These are phyloP conservation scores for Stenchaetothrips biformis DNA, from an alignment of 2,888 invertebrate genomes.

Conservation along the genomic window DNA sequence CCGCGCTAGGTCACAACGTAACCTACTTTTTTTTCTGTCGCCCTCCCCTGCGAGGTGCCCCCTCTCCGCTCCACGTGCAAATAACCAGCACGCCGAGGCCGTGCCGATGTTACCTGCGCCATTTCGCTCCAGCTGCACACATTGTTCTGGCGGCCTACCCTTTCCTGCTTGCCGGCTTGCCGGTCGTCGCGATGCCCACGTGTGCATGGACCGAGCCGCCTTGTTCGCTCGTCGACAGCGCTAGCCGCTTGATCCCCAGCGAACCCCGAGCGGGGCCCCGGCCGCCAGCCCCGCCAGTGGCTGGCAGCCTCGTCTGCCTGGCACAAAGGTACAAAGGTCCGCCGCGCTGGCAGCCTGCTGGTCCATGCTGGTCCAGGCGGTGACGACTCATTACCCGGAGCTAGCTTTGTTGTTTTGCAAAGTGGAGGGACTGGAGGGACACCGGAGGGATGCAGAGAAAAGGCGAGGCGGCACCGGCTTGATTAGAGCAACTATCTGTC, in stretches of 20 bases:
- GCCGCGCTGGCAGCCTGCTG: not conserved
- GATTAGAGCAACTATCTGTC: not conserved
- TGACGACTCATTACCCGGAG: not conserved
- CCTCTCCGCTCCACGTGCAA: not conserved
- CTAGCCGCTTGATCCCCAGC: not conserved
- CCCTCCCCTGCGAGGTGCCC: not conserved
- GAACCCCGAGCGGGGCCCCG: not conserved
- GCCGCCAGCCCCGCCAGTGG: too few species aligned
- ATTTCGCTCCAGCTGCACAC: too few species aligned
- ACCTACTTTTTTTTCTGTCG: not conserved
- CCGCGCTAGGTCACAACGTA: not conserved
- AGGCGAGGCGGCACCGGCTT: not conserved
- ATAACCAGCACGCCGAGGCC: too few species aligned
- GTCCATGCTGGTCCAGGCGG: not conserved
- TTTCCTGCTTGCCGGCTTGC: too few species aligned
- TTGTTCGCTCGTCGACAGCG: too few species aligned
- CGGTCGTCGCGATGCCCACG: too few species aligned
- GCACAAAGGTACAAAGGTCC: not conserved
- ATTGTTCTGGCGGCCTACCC: too few species aligned
- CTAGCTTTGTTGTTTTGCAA: constrained; percentile 11
- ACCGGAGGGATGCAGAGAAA: not conserved
- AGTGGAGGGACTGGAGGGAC: not conserved
- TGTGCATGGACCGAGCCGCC: too few species aligned
- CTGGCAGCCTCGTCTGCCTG: not conserved
- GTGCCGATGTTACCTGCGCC: too few species aligned